These are phyloP conservation scores for Charanyca ferruginea DNA, from an alignment of 2,888 invertebrate species.

Conservation along the genomic window DNA sequence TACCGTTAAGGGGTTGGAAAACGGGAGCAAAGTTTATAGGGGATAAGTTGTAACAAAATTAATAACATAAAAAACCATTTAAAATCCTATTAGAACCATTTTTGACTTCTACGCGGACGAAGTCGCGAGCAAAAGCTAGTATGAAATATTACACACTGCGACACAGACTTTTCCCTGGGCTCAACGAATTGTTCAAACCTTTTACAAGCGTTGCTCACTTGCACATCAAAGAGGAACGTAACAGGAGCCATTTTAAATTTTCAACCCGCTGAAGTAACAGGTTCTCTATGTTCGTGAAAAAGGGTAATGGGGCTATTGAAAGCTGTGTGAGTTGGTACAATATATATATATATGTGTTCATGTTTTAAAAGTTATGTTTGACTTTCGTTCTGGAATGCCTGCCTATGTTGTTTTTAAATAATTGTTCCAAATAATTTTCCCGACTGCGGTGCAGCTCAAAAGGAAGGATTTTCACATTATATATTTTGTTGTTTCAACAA, in stretches of 20 bases:
- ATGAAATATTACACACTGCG: conserved; percentile 1
- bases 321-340: not conserved
- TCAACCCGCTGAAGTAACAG: conserved; percentile 12
- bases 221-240: conserved; percentile 32
- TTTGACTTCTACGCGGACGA: no score
- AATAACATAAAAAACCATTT: no score
- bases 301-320: conserved; percentile 19
- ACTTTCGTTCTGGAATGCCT: not conserved
- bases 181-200: conserved; percentile 42
- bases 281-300: not conserved
- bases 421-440: no score
- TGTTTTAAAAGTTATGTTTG: not conserved
- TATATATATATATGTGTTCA: not conserved
- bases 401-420: no score
- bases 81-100: no score
- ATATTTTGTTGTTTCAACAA: no score
- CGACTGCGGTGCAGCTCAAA: no score
- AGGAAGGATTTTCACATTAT: no score
- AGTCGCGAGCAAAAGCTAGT: no score
- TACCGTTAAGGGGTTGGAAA: no score
- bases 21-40: no score
- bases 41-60: no score
- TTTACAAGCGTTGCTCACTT: conserved; percentile 16
- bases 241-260: conserved; percentile 36
- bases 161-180: not conserved